Evolutionary conservation across 1,140 invertebrate genomes (phyloP).

Genomic region (Ptiloglossa arizonensis): DNA sequence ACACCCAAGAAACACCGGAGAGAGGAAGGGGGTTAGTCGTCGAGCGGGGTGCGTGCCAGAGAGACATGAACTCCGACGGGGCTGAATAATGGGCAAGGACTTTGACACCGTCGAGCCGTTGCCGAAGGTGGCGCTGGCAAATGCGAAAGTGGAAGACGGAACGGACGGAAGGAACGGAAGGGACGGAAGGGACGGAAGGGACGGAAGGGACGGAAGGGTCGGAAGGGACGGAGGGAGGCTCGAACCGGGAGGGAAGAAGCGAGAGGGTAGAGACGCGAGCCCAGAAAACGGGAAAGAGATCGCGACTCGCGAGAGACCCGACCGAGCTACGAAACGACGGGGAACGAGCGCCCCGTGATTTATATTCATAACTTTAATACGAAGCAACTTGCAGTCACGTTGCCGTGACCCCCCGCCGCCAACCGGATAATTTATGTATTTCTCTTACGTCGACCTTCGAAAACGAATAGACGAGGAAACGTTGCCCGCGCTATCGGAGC

Average conservation of each 20-base stretch:
- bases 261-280: conserved; percentile 1
- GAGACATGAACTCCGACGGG: conserved; percentile 67
- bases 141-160: not conserved
- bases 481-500: conserved; percentile 21
- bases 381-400: conserved; percentile 74
- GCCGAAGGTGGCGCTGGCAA: not conserved
- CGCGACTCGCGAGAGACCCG: conserved; percentile 9
- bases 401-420: conserved; percentile 55
- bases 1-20: not conserved
- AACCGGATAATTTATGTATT: conserved; percentile 70
- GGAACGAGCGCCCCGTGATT: conserved; percentile 69
- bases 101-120: conserved; percentile 65
- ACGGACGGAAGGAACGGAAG: not conserved
- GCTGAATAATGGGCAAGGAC: conserved; percentile 68
- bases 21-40: conserved; percentile 11
- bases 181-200: conserved; percentile 1
- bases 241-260: not conserved
- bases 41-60: conserved; percentile 60
- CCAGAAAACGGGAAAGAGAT: conserved; percentile 30
- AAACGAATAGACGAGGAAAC: conserved; percentile 27
- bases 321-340: conserved; percentile 49
- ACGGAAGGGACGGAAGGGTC: not conserved
- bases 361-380: conserved; percentile 79
- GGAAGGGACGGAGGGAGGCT: conserved; percentile 21
- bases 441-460: conserved; percentile 56